Evolutionary conservation across 2,888 invertebrate genomes (phyloP).

Genomic region (Laspeyria flexula): DNA sequence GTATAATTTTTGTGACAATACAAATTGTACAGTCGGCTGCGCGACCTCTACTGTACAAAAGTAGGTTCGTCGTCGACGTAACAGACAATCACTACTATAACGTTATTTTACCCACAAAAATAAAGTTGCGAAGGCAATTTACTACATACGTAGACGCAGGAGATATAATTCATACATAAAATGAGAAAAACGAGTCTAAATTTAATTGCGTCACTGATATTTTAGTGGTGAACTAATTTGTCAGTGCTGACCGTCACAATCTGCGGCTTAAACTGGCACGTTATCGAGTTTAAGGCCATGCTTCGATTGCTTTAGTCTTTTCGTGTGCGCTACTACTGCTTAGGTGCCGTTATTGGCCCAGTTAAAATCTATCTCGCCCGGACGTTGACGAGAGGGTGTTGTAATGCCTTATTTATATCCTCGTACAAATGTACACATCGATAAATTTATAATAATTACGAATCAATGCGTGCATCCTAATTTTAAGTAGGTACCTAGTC

Average conservation of each 20-base stretch:
- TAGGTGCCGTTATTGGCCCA: slow-evolving; percentile 77
- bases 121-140: slow-evolving; percentile 27
- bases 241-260: slow-evolving; percentile 24
- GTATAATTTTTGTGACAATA: slow-evolving; percentile 20
- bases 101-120: slow-evolving; percentile 33
- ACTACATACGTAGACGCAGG: slow-evolving; percentile 6
- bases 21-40: slow-evolving; percentile 16
- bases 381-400: slow-evolving; percentile 59
- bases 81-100: slow-evolving; percentile 25
- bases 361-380: slow-evolving; percentile 68
- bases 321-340: slow-evolving; percentile 67
- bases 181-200: slow-evolving; percentile 14
- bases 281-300: slow-evolving; percentile 61
- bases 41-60: slow-evolving; percentile 29
- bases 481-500: too few species aligned
- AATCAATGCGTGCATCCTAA: slow-evolving; percentile 22
- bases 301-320: slow-evolving; percentile 59
- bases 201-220: slow-evolving; percentile 24
- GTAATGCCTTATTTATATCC: slow-evolving; percentile 55
- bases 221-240: slow-evolving; percentile 25
- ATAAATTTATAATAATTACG: slow-evolving; percentile 31
- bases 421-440: slow-evolving; percentile 8
- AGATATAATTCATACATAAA: slow-evolving; percentile 19
- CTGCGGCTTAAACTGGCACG: slow-evolving; percentile 31
- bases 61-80: slow-evolving; percentile 19